These are phyloP conservation scores for Pristionchus entomophagus DNA, from an alignment of 2,888 invertebrate genomes.

Conservation along the genomic window DNA sequence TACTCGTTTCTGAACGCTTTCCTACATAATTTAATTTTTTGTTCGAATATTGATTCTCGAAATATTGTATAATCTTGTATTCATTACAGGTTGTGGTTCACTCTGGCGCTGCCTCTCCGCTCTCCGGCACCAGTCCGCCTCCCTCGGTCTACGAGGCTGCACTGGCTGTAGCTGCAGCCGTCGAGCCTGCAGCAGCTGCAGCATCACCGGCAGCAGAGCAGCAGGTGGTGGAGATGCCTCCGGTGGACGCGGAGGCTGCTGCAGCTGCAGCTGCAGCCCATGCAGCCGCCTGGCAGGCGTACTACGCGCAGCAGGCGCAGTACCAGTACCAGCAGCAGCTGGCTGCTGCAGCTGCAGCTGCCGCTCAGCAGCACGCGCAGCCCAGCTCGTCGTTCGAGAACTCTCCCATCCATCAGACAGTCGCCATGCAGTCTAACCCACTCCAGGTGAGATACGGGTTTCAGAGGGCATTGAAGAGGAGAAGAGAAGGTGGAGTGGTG, in stretches of 20 bases:
- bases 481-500: too few relatives aligned
- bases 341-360: slow-evolving; percentile 15
- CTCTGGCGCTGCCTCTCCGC: slow-evolving; percentile 61
- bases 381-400: not conserved
- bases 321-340: slow-evolving; percentile 44
- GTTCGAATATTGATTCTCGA: too few relatives aligned
- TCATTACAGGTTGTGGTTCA: slow-evolving; percentile 63
- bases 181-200: not conserved
- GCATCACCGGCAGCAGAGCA: slow-evolving; percentile 2
- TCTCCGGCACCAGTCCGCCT: slow-evolving; percentile 2
- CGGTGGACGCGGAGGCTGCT: slow-evolving; percentile 11
- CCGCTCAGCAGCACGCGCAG: not conserved
- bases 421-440: slow-evolving; percentile 39
- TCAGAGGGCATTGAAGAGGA: not conserved
- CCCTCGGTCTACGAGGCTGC: slow-evolving; percentile 45
- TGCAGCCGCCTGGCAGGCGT: slow-evolving; percentile 46
- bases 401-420: slow-evolving; percentile 13
- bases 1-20: too few relatives aligned
- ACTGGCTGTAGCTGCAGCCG: not conserved
- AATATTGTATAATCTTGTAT: too few relatives aligned
- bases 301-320: slow-evolving; percentile 41
- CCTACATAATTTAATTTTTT: too few relatives aligned
- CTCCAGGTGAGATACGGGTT: slow-evolving; percentile 18
- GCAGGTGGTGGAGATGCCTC: too few relatives aligned
- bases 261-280: slow-evolving; percentile 45